Percentiles rank a stretch among this genome's conserved stretches.
Conservation (phyloP, 2,113 vertebrate species). For the Oreochromis aureus region DNA sequence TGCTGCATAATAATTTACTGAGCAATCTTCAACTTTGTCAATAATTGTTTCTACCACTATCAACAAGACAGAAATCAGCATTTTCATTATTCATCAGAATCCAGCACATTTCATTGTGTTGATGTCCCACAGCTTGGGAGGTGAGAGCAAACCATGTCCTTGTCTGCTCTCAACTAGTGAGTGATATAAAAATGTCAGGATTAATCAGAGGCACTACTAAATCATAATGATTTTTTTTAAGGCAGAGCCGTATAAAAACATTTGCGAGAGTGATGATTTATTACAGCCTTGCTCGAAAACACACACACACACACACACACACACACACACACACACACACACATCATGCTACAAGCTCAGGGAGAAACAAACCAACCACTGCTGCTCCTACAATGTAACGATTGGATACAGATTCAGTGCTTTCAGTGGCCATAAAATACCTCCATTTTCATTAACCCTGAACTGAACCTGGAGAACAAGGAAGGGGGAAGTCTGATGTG, state of each 20-base stretch:
- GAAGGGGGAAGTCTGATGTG: conserved; percentile 2
- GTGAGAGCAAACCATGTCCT: neutral
- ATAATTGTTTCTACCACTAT: neutral
- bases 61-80: neutral
- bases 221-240: conserved; percentile 18
- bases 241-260: conserved; percentile 18
- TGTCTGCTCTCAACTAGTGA: neutral
- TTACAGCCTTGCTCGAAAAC: neutral
- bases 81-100: conserved; percentile 2
- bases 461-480: conserved; percentile 42
- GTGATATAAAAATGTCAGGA: conserved; percentile 8
- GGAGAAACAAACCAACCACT: conserved; percentile 26
- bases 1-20: neutral
- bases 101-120: neutral
- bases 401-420: conserved; percentile 15
- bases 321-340: neutral
- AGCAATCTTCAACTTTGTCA: neutral
- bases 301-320: neutral
- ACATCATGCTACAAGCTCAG: neutral
- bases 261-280: conserved; percentile 18
- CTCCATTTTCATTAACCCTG: conserved; percentile 52
- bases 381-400: neutral
- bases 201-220: conserved; percentile 18
- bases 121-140: neutral
- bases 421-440: conserved; percentile 35